Percentiles rank a stretch among this genome's conserved stretches.
phyloP scores from a whole-genome alignment of 2,888 invertebrate genomes.

The Coleophora flavipennella region DNA sequence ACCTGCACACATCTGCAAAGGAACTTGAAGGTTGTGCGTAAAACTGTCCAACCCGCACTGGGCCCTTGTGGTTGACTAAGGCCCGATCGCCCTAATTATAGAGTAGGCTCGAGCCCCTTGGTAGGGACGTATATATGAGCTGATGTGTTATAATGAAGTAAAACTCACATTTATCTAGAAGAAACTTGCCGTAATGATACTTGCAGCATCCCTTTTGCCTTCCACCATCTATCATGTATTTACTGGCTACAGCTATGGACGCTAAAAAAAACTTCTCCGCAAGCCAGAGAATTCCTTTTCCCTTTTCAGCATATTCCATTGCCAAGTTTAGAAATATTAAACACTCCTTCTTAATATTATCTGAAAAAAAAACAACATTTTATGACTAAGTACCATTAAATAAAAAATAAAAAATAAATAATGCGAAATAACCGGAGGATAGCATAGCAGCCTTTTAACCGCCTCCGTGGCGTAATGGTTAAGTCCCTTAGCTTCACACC shows the following conservation, averaged over 20 bases:
- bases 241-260: constrained; percentile 52
- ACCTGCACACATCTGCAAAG: too few relatives aligned
- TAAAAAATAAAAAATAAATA: background rate
- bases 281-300: constrained; percentile 70
- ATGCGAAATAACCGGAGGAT: too few relatives aligned
- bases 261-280: constrained; percentile 69
- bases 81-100: too few relatives aligned
- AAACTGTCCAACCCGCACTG: too few relatives aligned
- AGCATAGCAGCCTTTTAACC: too few relatives aligned
- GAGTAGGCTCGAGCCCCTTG: too few relatives aligned
- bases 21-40: too few relatives aligned
- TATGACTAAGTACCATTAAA: background rate
- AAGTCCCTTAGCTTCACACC: too few relatives aligned
- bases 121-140: too few relatives aligned
- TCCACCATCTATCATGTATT: constrained; percentile 56
- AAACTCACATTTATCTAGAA: constrained; percentile 66
- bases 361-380: too few relatives aligned
- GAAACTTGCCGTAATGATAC: constrained; percentile 67
- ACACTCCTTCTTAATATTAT: constrained; percentile 48
- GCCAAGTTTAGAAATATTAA: constrained; percentile 52
- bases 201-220: constrained; percentile 61
- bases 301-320: constrained; percentile 45
- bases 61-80: too few relatives aligned
- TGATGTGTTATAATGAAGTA: background rate
- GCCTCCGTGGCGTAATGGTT: too few relatives aligned